Percentiles rank a stretch among this genome's conserved stretches.
Conservation (phyloP, 2,113 vertebrate genomes). For the Mesocricetus auratus region DNA sequence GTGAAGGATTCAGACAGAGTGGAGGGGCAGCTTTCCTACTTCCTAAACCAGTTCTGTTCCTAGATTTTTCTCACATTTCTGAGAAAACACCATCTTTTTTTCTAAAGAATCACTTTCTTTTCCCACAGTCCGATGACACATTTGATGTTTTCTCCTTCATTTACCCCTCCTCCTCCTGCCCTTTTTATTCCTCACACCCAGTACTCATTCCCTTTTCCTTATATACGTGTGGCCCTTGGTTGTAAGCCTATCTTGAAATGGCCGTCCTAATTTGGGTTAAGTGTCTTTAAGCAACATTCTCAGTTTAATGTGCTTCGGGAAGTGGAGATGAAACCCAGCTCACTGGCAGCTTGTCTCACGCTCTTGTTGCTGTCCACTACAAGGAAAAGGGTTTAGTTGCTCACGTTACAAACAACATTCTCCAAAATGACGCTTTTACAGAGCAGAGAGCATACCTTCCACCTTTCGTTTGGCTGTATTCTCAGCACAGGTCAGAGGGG, state of each 20-base stretch:
- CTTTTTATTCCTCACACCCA: background rate
- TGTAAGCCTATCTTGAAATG: background rate
- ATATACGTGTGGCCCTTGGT: background rate
- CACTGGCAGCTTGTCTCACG: background rate
- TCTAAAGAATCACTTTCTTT: background rate
- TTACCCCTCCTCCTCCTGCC: background rate
- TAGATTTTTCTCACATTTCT: background rate
- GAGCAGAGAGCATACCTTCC: background rate
- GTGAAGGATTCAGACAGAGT: background rate
- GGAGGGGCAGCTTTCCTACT: background rate
- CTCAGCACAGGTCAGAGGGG: background rate
- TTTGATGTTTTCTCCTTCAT: background rate
- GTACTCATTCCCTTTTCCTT: background rate
- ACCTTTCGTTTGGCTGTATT: background rate
- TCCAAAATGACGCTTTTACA: background rate
- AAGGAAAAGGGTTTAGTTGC: background rate
- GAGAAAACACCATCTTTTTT: background rate
- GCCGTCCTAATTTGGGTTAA: background rate
- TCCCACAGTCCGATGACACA: background rate
- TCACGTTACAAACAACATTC: background rate
- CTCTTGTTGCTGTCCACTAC: background rate
- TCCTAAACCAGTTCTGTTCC: background rate
- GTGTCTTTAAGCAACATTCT: background rate
- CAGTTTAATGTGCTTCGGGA: background rate
- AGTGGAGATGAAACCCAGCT: background rate